Evolutionary conservation across 2,113 vertebrate genomes (phyloP).

Genomic region (Puma concolor): DNA sequence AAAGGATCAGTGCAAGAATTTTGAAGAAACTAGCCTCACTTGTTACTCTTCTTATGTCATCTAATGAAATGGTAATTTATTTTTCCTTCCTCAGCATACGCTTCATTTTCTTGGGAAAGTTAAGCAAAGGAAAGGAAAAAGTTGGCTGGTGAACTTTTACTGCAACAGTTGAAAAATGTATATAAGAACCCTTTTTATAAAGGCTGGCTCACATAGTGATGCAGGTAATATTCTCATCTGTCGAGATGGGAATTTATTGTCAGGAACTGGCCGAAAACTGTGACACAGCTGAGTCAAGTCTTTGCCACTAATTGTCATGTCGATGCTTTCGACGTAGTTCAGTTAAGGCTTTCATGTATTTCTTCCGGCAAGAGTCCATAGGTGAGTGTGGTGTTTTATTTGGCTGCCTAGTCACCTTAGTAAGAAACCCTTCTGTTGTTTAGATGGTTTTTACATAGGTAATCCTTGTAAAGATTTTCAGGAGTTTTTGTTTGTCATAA

Average conservation of each 20-base stretch:
- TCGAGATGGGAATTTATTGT: background rate
- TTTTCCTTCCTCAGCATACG: background rate
- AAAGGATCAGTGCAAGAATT: background rate
- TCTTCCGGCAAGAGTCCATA: background rate
- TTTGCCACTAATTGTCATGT: background rate
- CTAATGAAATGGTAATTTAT: background rate
- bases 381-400: background rate
- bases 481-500: background rate
- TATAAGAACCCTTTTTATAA: background rate
- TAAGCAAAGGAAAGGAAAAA: slow-evolving; percentile 3
- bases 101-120: slow-evolving; percentile 35
- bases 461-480: background rate
- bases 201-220: background rate
- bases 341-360: background rate
- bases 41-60: background rate
- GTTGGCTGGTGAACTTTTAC: background rate
- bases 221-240: background rate
- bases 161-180: background rate
- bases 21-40: background rate
- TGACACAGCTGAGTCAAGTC: background rate
- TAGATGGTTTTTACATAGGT: slow-evolving; percentile 9
- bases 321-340: background rate
- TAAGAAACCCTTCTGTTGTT: slow-evolving; percentile 25
- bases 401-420: background rate
- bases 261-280: background rate